phyloP scores from a whole-genome alignment of 2,113 vertebrate genomes.

The Scalopus aquaticus region DNA sequence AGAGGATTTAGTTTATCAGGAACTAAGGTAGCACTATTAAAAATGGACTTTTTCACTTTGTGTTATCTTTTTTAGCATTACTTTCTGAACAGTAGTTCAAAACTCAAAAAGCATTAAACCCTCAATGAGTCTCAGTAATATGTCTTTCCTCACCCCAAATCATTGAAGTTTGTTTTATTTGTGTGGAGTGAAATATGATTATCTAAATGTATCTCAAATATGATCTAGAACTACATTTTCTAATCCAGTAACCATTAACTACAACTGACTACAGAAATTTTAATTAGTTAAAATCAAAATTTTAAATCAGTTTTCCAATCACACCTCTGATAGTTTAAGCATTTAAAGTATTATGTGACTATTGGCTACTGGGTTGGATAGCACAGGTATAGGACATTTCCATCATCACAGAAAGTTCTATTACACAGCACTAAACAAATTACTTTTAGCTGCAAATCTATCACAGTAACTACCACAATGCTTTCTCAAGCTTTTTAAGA shows the following conservation, averaged over 20 bases:
- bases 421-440: background rate
- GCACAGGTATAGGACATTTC: background rate
- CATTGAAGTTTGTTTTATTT: background rate
- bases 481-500: background rate
- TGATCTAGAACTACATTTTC: background rate
- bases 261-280: background rate
- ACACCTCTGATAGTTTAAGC: background rate
- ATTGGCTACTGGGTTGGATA: background rate
- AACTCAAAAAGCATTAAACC: background rate
- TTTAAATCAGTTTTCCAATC: background rate
- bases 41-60: background rate
- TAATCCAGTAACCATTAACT: background rate
- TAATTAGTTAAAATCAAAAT: background rate
- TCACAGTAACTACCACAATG: background rate
- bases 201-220: conserved; percentile 25
- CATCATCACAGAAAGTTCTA: background rate
- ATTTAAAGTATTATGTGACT: background rate
- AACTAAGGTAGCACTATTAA: background rate
- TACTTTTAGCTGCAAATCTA: background rate
- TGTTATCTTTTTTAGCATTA: background rate
- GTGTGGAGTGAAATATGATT: too few relatives aligned
- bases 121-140: background rate
- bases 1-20: background rate
- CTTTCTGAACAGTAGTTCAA: background rate
- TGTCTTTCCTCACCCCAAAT: background rate